Evolutionary conservation across 2,113 vertebrate genomes (phyloP).

Genomic region (Dipodomys spectabilis): DNA sequence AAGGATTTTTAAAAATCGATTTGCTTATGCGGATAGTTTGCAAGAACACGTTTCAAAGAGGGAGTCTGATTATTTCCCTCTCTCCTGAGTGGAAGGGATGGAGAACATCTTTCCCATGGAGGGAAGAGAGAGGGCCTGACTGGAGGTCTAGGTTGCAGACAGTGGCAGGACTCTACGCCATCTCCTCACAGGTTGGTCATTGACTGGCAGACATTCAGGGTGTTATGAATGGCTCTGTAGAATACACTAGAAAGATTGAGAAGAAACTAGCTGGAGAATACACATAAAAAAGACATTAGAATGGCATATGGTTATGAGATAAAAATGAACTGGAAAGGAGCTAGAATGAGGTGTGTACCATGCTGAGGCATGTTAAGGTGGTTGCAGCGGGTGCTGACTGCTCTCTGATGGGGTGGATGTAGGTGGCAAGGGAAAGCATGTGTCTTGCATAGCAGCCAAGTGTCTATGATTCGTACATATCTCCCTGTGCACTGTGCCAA

Average conservation of each 20-base stretch:
- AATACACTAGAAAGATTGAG: background rate
- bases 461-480: background rate
- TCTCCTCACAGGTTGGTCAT: background rate
- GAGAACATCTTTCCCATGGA: background rate
- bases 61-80: background rate
- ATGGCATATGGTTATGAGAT: background rate
- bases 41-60: conserved; percentile 10
- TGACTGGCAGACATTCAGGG: background rate
- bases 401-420: background rate
- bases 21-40: background rate
- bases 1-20: conserved; percentile 15
- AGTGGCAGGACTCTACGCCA: background rate
- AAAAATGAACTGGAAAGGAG: background rate
- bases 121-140: background rate
- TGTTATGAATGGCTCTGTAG: no score
- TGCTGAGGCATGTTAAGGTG: background rate
- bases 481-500: background rate
- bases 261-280: background rate
- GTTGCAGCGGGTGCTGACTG: background rate
- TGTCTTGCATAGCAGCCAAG: background rate
- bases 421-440: background rate
- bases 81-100: background rate
- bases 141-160: background rate
- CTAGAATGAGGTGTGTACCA: background rate
- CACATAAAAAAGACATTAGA: background rate